Percentiles rank a stretch among this genome's conserved stretches.
These are phyloP conservation scores for Antechinus stuartii DNA, from an alignment of 2,113 vertebrate species.

Conservation along the genomic window DNA sequence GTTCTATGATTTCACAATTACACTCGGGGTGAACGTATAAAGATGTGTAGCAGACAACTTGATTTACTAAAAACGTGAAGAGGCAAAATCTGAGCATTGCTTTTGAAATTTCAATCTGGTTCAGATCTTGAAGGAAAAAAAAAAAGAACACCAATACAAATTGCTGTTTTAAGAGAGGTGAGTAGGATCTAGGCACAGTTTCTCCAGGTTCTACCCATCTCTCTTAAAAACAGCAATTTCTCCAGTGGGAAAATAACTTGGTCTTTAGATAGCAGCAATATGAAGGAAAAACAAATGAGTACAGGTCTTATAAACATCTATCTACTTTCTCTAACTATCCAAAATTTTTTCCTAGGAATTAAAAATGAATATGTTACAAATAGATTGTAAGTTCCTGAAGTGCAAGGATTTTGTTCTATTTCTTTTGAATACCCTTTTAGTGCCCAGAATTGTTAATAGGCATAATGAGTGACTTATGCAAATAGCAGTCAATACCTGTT, in stretches of 20 bases:
- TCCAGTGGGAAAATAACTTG: neutral
- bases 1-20: neutral
- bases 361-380: neutral
- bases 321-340: neutral
- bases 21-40: neutral
- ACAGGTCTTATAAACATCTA: neutral
- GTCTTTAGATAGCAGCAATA: neutral
- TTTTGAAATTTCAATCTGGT: neutral
- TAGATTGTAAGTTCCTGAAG: neutral
- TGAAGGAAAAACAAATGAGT: neutral
- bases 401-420: neutral
- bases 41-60: neutral
- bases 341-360: neutral
- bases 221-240: constrained; percentile 14
- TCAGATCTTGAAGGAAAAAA: neutral
- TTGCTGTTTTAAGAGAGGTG: no score
- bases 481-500: neutral
- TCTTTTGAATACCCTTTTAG: neutral
- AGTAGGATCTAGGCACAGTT: no score
- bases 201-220: neutral
- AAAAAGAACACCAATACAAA: constrained; percentile 29
- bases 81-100: neutral
- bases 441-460: neutral
- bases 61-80: neutral
- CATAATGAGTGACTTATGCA: neutral